A percentile compares a stretch with the other conserved stretches of the same genome.
Evolutionary conservation across 1,140 invertebrate species (phyloP).

Genomic region (Habropoda laboriosa): DNA sequence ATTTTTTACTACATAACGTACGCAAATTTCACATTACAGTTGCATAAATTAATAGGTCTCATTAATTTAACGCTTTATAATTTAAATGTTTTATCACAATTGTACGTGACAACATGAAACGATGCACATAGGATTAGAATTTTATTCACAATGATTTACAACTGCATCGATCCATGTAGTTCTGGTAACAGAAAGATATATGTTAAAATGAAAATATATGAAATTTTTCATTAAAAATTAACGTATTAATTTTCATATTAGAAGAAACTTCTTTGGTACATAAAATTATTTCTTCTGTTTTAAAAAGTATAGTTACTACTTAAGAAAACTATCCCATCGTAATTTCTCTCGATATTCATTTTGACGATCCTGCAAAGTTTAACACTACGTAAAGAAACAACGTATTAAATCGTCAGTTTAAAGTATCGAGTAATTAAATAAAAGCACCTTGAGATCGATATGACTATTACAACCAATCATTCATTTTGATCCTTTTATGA

Average conservation of each 20-base stretch:
- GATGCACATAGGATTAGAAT: conserved; percentile 37
- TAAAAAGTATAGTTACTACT: background rate
- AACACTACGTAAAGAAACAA: background rate
- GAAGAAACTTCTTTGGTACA: conserved; percentile 19
- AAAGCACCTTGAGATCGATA: conserved; percentile 64
- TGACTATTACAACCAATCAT: conserved; percentile 47
- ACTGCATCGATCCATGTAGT: conserved; percentile 50
- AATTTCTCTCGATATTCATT: conserved; percentile 4
- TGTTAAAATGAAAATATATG: conserved; percentile 31
- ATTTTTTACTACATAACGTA: conserved; percentile 37
- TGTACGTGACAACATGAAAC: conserved; percentile 39
- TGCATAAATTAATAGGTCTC: conserved; percentile 33
- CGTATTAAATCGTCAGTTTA: background rate
- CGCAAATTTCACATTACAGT: conserved; percentile 45
- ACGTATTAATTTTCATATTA: background rate
- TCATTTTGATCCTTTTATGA: conserved; percentile 4
- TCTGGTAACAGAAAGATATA: conserved; percentile 46
- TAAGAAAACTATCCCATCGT: background rate
- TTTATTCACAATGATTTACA: conserved; percentile 58
- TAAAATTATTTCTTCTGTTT: background rate
- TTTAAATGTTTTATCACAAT: conserved; percentile 59
- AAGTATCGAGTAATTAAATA: conserved; percentile 31
- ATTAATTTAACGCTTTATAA: conserved; percentile 41
- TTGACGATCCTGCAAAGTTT: background rate
- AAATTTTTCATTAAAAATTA: conserved; percentile 11